Evolutionary conservation across 2,888 invertebrate genomes (phyloP).

Genomic region (Diadegma fenestrale): DNA sequence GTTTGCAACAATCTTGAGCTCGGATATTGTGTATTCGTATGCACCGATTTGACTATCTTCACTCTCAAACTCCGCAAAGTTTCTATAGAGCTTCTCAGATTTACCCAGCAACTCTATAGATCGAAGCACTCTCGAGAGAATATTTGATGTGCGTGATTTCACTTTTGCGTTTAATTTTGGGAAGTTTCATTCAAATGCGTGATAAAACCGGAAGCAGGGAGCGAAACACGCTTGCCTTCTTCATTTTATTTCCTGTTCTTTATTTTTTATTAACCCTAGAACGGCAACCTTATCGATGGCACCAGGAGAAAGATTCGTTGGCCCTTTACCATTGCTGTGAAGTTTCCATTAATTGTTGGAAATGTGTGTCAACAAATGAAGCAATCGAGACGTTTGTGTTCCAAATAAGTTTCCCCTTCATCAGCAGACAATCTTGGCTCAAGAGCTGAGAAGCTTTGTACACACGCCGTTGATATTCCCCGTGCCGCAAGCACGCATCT

Average conservation of each 20-base stretch:
- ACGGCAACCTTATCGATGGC: too few relatives aligned
- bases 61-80: background rate
- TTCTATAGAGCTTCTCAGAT: background rate
- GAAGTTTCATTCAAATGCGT: background rate
- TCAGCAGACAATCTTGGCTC: background rate
- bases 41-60: background rate
- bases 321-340: too few relatives aligned
- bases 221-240: background rate
- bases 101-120: slow-evolving; percentile 14
- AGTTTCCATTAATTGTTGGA: background rate
- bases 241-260: background rate
- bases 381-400: slow-evolving; percentile 33
- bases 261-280: background rate
- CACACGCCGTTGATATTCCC: slow-evolving; percentile 56
- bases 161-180: background rate
- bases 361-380: background rate
- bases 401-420: slow-evolving; percentile 26
- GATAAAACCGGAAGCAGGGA: background rate
- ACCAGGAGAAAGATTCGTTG: too few relatives aligned
- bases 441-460: slow-evolving; percentile 1
- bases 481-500: slow-evolving; percentile 39
- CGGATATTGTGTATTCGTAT: background rate
- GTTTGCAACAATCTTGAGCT: background rate
- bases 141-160: slow-evolving; percentile 18
- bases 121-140: background rate